A percentile compares a stretch with the other conserved stretches of the same genome.
phyloP scores from a whole-genome alignment of 1,140 invertebrate genomes.

The Brachionus asplanchnoidis region DNA sequence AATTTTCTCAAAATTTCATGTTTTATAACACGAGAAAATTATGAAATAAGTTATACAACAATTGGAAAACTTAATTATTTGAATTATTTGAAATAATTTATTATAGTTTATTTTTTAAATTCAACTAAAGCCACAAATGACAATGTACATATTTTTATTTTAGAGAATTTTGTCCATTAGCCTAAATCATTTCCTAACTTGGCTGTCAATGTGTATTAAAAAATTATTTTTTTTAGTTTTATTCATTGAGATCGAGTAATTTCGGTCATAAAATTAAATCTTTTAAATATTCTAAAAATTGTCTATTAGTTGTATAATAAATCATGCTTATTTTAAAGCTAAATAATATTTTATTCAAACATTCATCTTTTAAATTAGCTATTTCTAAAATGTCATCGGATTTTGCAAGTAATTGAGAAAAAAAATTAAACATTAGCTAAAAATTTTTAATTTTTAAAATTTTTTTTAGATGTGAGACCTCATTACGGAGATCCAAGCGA shows the following conservation, averaged over 20 bases:
- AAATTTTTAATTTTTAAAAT: not conserved
- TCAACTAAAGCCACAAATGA: not conserved
- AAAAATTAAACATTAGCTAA: not conserved
- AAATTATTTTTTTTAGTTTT: not conserved
- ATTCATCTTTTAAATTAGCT: not conserved
- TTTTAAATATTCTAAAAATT: not conserved
- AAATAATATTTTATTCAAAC: conserved; percentile 5
- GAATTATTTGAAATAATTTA: not conserved
- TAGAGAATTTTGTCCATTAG: too few species aligned
- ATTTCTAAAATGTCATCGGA: conserved; percentile 23
- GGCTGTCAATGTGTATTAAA: not conserved
- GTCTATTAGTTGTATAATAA: not conserved
- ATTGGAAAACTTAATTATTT: not conserved
- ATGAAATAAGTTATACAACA: not conserved
- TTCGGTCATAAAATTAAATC: not conserved
- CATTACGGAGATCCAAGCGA: conserved; percentile 32
- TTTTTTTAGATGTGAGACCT: conserved; percentile 13
- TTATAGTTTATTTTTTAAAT: not conserved
- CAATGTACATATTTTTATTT: not conserved
- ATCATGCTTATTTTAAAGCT: conserved; percentile 3
- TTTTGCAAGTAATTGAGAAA: conserved; percentile 2
- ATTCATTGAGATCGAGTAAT: not conserved
- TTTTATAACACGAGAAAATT: not conserved
- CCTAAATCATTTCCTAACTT: too few species aligned
- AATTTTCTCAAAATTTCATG: not conserved